Evolutionary conservation across 1,140 invertebrate species (phyloP).

Genomic region (Monomorium pharaonis): DNA sequence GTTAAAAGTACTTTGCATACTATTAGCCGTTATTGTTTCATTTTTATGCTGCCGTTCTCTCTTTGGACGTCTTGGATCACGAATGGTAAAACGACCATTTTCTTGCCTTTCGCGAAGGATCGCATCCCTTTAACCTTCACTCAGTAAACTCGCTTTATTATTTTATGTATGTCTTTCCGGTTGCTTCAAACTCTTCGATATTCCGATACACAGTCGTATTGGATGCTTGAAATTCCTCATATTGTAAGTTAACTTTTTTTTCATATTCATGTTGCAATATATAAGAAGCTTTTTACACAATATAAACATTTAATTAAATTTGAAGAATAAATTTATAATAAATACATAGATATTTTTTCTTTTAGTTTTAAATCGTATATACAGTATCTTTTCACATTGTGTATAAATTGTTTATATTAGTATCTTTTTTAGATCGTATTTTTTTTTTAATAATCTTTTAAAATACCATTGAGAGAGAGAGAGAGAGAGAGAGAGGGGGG

Average conservation of each 20-base stretch:
- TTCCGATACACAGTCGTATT: neutral
- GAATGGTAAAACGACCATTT: neutral
- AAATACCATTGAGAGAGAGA: no score
- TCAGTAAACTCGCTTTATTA: neutral
- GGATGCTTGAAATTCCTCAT: neutral
- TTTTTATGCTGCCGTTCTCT: conserved; percentile 13
- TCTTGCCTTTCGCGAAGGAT: neutral
- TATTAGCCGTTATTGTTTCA: conserved; percentile 39
- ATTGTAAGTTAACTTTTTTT: neutral
- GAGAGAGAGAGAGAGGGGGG: no score
- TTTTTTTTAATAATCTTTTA: no score
- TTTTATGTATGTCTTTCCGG: neutral
- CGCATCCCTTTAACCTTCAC: neutral
- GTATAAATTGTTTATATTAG: no score
- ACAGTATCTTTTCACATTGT: no score
- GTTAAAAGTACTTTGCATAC: conserved; percentile 24
- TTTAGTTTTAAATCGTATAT: no score
- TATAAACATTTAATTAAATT: no score
- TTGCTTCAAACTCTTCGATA: neutral
- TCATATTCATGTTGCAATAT: neutral
- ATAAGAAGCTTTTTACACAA: neutral
- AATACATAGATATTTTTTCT: no score
- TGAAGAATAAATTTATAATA: no score
- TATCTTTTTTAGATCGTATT: no score
- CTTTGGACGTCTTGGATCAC: neutral